These are phyloP conservation scores for Drosophila cracens DNA, from an alignment of 2,888 invertebrate genomes.

Conservation along the genomic window DNA sequence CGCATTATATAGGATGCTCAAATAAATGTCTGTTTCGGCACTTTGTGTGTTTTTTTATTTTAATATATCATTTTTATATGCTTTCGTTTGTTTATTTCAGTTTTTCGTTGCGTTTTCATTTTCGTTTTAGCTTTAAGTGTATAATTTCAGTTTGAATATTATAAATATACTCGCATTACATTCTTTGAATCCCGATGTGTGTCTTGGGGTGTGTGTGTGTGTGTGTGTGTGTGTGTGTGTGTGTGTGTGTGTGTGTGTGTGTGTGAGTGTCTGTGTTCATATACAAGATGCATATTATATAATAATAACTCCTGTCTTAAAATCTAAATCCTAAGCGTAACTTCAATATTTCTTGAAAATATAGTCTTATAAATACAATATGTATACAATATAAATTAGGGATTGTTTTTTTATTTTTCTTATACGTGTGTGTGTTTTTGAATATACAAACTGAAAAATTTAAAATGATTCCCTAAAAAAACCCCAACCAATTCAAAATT, in stretches of 20 bases:
- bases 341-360: slow-evolving; percentile 49
- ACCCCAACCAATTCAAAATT: not conserved
- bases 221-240: not conserved
- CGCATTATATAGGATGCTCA: slow-evolving; percentile 11
- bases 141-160: slow-evolving; percentile 57
- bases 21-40: slow-evolving; percentile 45
- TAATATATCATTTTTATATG: not conserved
- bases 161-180: slow-evolving; percentile 60
- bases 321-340: slow-evolving; percentile 69
- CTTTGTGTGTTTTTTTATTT: slow-evolving; percentile 32
- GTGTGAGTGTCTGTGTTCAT: slow-evolving; percentile 38
- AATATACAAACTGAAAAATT: slow-evolving; percentile 35
- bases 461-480: not conserved
- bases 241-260: slow-evolving; percentile 17
- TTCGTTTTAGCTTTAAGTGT: slow-evolving; percentile 25
- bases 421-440: slow-evolving; percentile 5
- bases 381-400: slow-evolving; percentile 45
- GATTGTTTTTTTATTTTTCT: not conserved
- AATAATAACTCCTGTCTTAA: slow-evolving; percentile 71
- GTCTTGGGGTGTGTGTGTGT: slow-evolving; percentile 17
- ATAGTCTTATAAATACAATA: slow-evolving; percentile 38
- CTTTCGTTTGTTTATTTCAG: slow-evolving; percentile 16
- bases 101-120: slow-evolving; percentile 9
- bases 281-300: slow-evolving; percentile 70
- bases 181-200: slow-evolving; percentile 34